A percentile compares a stretch with the other conserved stretches of the same genome.
Evolutionary conservation across 2,888 invertebrate species (phyloP).

Genomic region (Sericinus montela): DNA sequence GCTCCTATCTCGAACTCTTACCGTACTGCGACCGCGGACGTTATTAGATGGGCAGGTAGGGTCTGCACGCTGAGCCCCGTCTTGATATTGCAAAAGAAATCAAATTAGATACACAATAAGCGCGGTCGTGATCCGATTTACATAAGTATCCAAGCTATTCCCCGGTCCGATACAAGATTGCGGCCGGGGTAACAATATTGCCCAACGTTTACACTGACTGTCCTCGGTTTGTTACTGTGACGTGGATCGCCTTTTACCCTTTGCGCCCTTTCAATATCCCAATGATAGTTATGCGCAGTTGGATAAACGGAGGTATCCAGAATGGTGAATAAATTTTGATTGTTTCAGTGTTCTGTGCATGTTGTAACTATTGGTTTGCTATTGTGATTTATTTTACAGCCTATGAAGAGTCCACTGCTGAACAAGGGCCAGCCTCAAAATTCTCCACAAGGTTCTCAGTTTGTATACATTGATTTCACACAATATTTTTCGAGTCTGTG

Average conservation of each 20-base stretch:
- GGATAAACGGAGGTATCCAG: neutral
- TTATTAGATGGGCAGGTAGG: slow-evolving; percentile 69
- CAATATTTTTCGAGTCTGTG: too few species aligned
- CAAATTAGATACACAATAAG: slow-evolving; percentile 79
- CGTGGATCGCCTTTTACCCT: slow-evolving; percentile 34
- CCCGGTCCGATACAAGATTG: slow-evolving; percentile 73
- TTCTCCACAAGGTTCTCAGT: too few species aligned
- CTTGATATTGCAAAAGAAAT: slow-evolving; percentile 74
- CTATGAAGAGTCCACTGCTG: too few species aligned
- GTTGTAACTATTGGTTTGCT: too few species aligned
- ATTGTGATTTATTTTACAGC: neutral
- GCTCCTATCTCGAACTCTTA: slow-evolving; percentile 69
- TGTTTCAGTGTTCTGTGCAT: too few species aligned
- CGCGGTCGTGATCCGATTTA: slow-evolving; percentile 72
- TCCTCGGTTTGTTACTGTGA: slow-evolving; percentile 37
- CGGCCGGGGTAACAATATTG: slow-evolving; percentile 69
- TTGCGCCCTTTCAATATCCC: slow-evolving; percentile 32
- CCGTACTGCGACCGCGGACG: slow-evolving; percentile 49
- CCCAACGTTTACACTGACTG: slow-evolving; percentile 45
- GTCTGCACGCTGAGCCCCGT: slow-evolving; percentile 67
- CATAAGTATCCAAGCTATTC: slow-evolving; percentile 76
- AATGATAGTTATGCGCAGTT: slow-evolving; percentile 10
- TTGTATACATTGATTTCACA: too few species aligned
- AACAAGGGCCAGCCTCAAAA: too few species aligned
- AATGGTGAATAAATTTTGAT: too few species aligned